Conservation (phyloP, 2,888 invertebrate genomes). For the Crossocerus cetratus region DNA sequence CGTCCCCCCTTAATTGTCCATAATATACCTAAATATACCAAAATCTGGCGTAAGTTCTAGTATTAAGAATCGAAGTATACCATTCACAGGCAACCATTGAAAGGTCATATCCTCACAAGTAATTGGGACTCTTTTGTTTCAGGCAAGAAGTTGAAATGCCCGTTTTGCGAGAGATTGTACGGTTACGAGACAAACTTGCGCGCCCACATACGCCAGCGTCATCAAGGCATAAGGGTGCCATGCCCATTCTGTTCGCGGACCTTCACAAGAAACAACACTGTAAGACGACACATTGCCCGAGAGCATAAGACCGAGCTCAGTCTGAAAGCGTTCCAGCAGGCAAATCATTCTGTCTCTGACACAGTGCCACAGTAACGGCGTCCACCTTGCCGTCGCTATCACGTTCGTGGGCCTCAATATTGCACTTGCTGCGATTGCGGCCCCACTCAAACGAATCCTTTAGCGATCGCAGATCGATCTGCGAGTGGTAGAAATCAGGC, state of each 20-base stretch:
- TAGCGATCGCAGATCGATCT: constrained; percentile 64
- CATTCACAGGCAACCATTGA: too few relatives aligned
- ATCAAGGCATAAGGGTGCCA: constrained; percentile 94
- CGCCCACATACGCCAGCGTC: constrained; percentile 93
- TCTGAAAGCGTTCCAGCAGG: constrained; percentile 82
- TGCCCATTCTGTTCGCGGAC: constrained; percentile 94
- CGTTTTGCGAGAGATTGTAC: constrained; percentile 94
- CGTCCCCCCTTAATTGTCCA: too few relatives aligned
- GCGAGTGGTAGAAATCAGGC: constrained; percentile 50
- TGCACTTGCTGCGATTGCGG: constrained; percentile 20
- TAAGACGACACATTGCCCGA: constrained; percentile 92
- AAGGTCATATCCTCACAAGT: too few relatives aligned
- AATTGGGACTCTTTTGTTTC: constrained; percentile 48
- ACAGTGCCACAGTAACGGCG: constrained; percentile 68
- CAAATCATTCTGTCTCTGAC: constrained; percentile 71
- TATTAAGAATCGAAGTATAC: too few relatives aligned
- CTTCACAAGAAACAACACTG: constrained; percentile 95
- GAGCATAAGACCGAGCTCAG: constrained; percentile 89
- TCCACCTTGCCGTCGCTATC: constrained; percentile 25
- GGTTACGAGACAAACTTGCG: constrained; percentile 95
- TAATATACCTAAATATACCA: too few relatives aligned
- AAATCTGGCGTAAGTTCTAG: too few relatives aligned
- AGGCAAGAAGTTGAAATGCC: constrained; percentile 95
- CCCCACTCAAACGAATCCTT: constrained; percentile 16
- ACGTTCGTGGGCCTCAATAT: constrained; percentile 20